Conservation (phyloP, 2,888 invertebrate genomes). For the Lasioglossum villosulum region DNA sequence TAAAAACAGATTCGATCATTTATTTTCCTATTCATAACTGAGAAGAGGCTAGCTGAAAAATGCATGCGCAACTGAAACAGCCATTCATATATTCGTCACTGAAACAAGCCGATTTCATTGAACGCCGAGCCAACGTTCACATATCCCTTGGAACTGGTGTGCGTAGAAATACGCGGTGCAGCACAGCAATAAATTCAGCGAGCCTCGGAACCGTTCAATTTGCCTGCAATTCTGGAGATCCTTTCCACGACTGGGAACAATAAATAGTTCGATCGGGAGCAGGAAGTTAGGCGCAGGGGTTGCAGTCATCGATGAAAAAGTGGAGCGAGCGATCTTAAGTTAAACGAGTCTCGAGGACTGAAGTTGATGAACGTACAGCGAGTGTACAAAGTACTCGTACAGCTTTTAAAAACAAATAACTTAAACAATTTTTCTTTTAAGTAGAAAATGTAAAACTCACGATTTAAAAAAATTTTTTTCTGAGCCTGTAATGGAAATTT, state of each 20-base stretch:
- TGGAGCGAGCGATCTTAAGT: conserved; percentile 33
- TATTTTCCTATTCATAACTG: not conserved
- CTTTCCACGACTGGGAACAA: not conserved
- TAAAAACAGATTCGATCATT: not conserved
- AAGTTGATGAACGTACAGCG: not conserved
- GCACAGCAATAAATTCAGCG: not conserved
- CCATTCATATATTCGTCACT: not conserved
- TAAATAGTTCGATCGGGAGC: not conserved
- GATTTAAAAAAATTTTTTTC: no score
- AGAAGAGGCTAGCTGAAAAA: not conserved
- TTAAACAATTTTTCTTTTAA: no score
- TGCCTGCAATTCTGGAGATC: not conserved
- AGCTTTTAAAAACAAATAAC: no score
- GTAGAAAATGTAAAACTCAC: no score
- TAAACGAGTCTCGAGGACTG: not conserved
- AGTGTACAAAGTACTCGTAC: no score
- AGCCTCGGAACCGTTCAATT: not conserved
- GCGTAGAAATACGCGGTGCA: not conserved
- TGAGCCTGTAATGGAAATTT: no score
- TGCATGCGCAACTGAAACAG: not conserved
- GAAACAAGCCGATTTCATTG: not conserved
- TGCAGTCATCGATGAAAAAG: conserved; percentile 57
- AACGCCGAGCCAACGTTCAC: not conserved
- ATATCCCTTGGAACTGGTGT: not conserved
- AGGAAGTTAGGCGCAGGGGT: not conserved